Base-by-base conservation (phyloP, 2,888 invertebrate species). In the Drosophila putrida region DNA sequence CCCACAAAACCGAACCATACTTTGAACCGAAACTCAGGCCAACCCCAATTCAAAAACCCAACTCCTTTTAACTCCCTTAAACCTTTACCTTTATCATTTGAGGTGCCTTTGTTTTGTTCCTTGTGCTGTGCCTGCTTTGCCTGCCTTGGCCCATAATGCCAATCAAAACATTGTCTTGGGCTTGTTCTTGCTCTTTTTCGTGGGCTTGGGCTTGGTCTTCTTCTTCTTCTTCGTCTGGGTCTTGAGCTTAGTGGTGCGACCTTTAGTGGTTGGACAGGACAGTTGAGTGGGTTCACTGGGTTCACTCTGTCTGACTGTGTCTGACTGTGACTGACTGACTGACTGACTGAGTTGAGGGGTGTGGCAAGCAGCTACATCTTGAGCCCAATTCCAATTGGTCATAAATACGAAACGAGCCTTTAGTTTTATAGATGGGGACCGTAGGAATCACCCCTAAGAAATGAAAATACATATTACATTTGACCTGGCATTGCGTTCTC, bases 91-190 rank as follows among this genome's bases (percentile, higher is more conserved):
- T 43, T 47, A 60, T 50, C 54, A 67, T 62, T 49, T 55, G 58
- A 54, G 55, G 35, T 49, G 58, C 53, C 51, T 65, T 57, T 59
- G 58, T 70, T 65, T 57, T 59, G 58, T 70, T 46, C 39, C 13
- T 25, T 9, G 9, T 43, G 43, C 43, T 9, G 9, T 43, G 43
- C 43, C 25, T 43, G 36, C 25, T n/a, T n/a, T n/a, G n/a, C n/a
- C n/a, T 61, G 38, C 41, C 44, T 55, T 41, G 54, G 44, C 55
- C 13, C 50, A 51, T 57, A 61, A 64, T 75, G 75, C 72, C 77
- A 80, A 77, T 77, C 80, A 80, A 71, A 80, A 80, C 67, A 64
- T 38, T 43, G 54, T 54, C 54, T 43, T 54, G 20, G 54, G 8
- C 31, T 20, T 35, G 20, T 35, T 36, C 50, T 44, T 27, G 6